Evolutionary conservation across 1,140 invertebrate genomes (phyloP), one percentile per base, ranked within the genome.

Genomic region (Akabosia matsudoensis): DNA sequence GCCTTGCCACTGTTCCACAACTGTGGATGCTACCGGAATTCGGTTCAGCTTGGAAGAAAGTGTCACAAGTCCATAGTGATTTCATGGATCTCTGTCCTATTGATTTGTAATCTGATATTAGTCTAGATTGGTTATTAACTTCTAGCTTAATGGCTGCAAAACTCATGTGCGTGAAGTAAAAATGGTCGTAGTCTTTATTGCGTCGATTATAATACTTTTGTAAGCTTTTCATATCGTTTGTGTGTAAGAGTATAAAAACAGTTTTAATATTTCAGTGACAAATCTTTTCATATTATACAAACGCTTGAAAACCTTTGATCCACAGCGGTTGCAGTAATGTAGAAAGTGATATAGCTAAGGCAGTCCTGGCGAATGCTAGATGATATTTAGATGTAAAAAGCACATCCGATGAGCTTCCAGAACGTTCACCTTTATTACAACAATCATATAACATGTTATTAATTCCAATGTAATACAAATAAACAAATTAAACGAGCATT

Each of bases 21-120:
- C 34, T 81, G 18, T 81, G 79, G 79, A 75, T 79, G 22, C 22
- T 81, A 31, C 79, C 77, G 0, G 78, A 79, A 74, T 80, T 80
- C 64, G 37, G 74, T 16, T 26, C 24, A 28, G 79, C 70, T 13
- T 80, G 79, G 79, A 22, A 56, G 13, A 67, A 51, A 34, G 79
- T 80, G 3, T 75, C 79, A 2, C 54, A 78, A 37, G 52, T 30
- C 22, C 34, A 73, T 51, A 73, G 70, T 22, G 3, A 1, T n/a
- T 78, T 80, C 52, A 4, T 33, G 4, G 22, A 74, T 33, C 22
- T 80, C 52, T 80, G 79, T 52, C 79, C 79, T n/a, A 80, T 80
- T 33, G 73, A 74, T 31, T 61, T 79, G 18, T 14, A 24, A 28
- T 7, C 7, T 7, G 37, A 45, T 7, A 18, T 45, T 18, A 18